Evolutionary conservation across 2,888 invertebrate species (phyloP).

Genomic region (Brachypalpus laphriformis): DNA sequence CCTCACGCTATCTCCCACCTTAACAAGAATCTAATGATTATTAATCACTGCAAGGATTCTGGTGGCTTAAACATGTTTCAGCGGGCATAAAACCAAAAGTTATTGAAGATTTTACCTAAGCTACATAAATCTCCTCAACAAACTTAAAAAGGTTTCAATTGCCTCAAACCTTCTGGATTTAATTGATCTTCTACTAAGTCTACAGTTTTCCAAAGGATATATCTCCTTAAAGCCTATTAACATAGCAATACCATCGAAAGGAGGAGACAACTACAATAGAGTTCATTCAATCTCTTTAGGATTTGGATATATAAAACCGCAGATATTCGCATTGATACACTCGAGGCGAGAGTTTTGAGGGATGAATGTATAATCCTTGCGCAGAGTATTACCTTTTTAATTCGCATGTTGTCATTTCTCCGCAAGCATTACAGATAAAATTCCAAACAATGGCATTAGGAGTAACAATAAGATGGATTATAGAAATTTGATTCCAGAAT

Average conservation of each 20-base stretch:
- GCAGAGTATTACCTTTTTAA: constrained; percentile 46
- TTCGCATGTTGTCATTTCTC: constrained; percentile 42
- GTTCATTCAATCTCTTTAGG: constrained; percentile 47
- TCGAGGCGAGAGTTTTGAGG: constrained; percentile 42
- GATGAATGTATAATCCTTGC: constrained; percentile 62
- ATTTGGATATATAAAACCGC: constrained; percentile 60
- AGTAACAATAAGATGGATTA: constrained; percentile 37
- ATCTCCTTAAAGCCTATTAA: constrained; percentile 62
- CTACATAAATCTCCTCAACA: background rate
- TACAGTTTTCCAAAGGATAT: constrained; percentile 33
- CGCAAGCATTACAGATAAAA: constrained; percentile 24
- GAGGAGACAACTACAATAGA: constrained; percentile 54
- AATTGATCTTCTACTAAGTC: constrained; percentile 67
- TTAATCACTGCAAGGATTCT: background rate
- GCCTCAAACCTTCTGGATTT: constrained; percentile 37
- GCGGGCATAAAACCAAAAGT: background rate
- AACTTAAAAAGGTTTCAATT: constrained; percentile 7
- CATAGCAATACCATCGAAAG: constrained; percentile 2
- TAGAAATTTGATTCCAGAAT: background rate
- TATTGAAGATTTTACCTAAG: background rate
- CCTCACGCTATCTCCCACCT: background rate
- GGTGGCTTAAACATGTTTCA: background rate
- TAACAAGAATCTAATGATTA: background rate
- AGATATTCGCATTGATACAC: constrained; percentile 61
- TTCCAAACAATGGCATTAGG: constrained; percentile 40